Base-by-base conservation (phyloP, 2,888 invertebrate species). In the Branchinecta sandiegonensis region DNA sequence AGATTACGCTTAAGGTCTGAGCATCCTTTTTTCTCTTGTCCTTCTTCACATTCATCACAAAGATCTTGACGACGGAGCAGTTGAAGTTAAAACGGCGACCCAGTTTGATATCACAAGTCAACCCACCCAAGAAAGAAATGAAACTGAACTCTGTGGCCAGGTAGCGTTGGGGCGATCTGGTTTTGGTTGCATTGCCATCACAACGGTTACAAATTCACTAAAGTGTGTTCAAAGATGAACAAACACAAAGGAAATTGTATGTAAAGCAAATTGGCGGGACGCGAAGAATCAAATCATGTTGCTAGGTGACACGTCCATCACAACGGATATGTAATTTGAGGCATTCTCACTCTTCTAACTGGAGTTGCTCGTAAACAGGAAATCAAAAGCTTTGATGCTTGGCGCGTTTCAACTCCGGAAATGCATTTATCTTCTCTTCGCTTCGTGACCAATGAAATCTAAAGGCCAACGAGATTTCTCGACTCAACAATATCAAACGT, bases 1-100 rank as follows among this genome's bases (percentile, higher is more conserved):
- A 56, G 56, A 14, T 56, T 56, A 56, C 56, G n/a, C 17, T 56
- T 56, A 56, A 56, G 17, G 56, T 14, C 56, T 56, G 56, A 14
- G 17, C n/a, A 56, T 56, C 56, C 56, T 17, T 56, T 56, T 56
- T 56, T 8, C 56, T n/a, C 10, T 56, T 56, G 17, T 56, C 17
- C 17, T 56, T 56, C 56, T 56, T 56, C 56, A 56, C 56, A 56
- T 56, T 56, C 56, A 56, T 56, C 56, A 56, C 56, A 17, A 56
- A 56, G 17, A 56, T 56, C 17, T 56, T 56, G 17, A 56, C 17
- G 8, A 56, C 56, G 17, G 56, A 56, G 56, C 56, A 56, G 8
- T 17, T 56, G 17, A 56, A 56, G 56, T n/a, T 17, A 56, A 56
- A 56, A 14, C 17, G n/a, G n/a, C 56, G 56, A 56, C 56, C 56